Percentiles rank a stretch among this genome's conserved stretches.
phyloP scores from a whole-genome alignment of 1,140 invertebrate species.

The Trinorchestia longiramus region DNA sequence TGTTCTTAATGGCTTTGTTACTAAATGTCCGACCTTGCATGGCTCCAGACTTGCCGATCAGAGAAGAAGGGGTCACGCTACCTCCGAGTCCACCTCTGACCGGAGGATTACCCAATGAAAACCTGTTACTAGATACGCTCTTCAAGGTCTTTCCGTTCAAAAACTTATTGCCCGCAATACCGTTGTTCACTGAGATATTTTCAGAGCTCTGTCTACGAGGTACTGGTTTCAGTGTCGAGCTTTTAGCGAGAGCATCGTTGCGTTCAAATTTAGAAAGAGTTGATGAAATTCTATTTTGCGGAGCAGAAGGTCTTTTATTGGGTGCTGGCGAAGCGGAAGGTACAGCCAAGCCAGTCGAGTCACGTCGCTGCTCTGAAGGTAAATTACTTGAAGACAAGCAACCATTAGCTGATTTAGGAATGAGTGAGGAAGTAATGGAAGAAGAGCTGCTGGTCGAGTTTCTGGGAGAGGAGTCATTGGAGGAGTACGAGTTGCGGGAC shows the following conservation, averaged over 20 bases:
- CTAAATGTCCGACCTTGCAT: constrained; percentile 1
- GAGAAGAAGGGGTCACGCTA: background rate
- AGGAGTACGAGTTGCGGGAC: background rate
- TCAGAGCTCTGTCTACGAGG: background rate
- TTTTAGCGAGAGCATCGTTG: constrained; percentile 16
- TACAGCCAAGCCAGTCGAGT: background rate
- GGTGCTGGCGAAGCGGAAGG: background rate
- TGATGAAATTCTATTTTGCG: constrained; percentile 20
- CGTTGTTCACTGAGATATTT: background rate
- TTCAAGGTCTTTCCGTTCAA: constrained; percentile 36
- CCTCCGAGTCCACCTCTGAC: background rate
- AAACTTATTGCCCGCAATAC: constrained; percentile 11
- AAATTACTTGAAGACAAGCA: background rate
- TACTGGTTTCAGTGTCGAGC: background rate
- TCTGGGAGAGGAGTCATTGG: constrained; percentile 1
- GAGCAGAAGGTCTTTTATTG: background rate
- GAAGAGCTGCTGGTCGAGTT: background rate
- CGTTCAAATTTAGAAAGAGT: constrained; percentile 35
- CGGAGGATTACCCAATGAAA: background rate
- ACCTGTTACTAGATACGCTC: constrained; percentile 7
- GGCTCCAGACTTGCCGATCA: background rate
- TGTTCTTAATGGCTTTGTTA: constrained; percentile 43
- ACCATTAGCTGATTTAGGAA: background rate
- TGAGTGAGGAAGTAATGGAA: background rate
- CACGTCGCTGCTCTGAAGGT: background rate